These are phyloP conservation scores for Promerops cafer DNA, from an alignment of 2,113 vertebrate genomes.

Conservation along the genomic window DNA sequence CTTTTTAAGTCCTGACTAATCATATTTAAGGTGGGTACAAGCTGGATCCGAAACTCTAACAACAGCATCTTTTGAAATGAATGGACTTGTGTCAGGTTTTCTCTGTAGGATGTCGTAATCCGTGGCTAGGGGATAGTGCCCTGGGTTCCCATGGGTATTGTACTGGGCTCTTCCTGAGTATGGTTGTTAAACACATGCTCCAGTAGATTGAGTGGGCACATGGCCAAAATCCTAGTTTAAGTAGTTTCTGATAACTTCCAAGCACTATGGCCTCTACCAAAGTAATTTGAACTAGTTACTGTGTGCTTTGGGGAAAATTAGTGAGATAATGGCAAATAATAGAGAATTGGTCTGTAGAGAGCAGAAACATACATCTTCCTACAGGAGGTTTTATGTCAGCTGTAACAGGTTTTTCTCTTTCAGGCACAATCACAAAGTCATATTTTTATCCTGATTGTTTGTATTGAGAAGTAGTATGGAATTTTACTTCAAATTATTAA, in stretches of 20 bases:
- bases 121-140: fast-evolving
- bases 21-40: background rate
- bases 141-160: background rate
- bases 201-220: background rate
- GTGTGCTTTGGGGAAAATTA: background rate
- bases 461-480: background rate
- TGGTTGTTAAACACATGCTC: background rate
- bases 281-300: background rate
- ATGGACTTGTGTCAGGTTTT: background rate
- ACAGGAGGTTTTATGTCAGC: background rate
- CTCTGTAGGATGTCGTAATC: background rate
- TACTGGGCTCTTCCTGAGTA: background rate
- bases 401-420: background rate
- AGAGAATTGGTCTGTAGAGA: background rate
- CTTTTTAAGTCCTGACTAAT: background rate
- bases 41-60: background rate
- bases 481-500: background rate
- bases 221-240: background rate
- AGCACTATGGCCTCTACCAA: background rate
- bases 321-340: background rate
- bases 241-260: background rate
- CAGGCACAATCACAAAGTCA: background rate
- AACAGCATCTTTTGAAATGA: background rate
- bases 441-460: background rate
- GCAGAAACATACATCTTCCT: background rate